A percentile compares a stretch with the other conserved stretches of the same genome.
These are phyloP conservation scores for Stenotaenia linearis DNA, from an alignment of 2,888 invertebrate species.

Conservation along the genomic window DNA sequence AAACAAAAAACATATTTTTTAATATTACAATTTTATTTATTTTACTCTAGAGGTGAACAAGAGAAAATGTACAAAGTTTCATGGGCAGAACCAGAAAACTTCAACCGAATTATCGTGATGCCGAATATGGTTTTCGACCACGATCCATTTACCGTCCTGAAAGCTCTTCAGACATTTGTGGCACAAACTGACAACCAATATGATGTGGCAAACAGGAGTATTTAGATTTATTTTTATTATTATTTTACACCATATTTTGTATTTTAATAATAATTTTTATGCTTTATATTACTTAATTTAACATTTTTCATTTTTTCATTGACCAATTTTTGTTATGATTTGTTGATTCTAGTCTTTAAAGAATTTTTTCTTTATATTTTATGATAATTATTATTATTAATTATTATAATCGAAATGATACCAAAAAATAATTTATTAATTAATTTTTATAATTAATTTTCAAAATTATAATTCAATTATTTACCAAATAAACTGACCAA, in stretches of 20 bases:
- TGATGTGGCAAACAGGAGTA: not conserved
- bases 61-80: slow-evolving; percentile 59
- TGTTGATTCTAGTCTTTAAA: no score
- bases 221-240: not conserved
- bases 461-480: no score
- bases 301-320: no score
- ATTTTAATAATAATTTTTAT: not conserved
- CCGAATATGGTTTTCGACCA: slow-evolving; percentile 81
- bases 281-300: no score
- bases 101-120: slow-evolving; percentile 74
- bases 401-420: not conserved
- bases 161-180: slow-evolving; percentile 57
- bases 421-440: not conserved
- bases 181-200: not conserved
- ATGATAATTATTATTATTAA: no score
- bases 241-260: not conserved
- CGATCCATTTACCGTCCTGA: slow-evolving; percentile 69
- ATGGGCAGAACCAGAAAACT: slow-evolving; percentile 74
- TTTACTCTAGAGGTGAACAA: not conserved
- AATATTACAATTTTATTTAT: no score
- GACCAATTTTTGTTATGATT: no score
- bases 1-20: no score
- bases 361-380: not conserved
- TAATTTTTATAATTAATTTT: no score
- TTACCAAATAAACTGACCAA: no score